phyloP scores from a whole-genome alignment of 2,888 invertebrate genomes.

The Oscheius sp. region DNA sequence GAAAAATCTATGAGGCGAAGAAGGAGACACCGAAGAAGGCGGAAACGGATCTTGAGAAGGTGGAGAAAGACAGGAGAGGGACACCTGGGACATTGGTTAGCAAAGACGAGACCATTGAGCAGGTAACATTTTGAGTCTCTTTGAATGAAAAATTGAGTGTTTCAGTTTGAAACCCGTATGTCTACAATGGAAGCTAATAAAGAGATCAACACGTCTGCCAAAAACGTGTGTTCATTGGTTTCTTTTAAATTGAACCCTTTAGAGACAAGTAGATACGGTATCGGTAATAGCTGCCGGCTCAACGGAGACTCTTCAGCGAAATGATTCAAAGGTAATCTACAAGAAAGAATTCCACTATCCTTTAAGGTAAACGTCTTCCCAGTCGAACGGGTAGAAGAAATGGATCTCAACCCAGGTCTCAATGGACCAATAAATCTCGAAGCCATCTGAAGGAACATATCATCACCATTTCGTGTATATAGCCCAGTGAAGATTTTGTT shows the following conservation, averaged over 20 bases:
- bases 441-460: slow-evolving; percentile 44
- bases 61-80: slow-evolving; percentile 4
- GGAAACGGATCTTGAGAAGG: slow-evolving; percentile 18
- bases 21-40: slow-evolving; percentile 18
- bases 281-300: slow-evolving; percentile 43
- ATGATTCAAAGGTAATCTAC: slow-evolving; percentile 46
- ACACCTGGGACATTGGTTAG: slow-evolving; percentile 4
- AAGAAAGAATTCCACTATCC: background rate
- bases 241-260: slow-evolving; percentile 1
- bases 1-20: slow-evolving; percentile 9
- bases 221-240: slow-evolving; percentile 5
- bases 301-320: slow-evolving; percentile 42
- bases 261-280: slow-evolving; percentile 50
- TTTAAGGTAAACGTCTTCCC: slow-evolving; percentile 33
- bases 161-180: slow-evolving; percentile 24
- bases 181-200: background rate
- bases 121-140: slow-evolving; percentile 8
- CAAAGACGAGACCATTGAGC: slow-evolving; percentile 16
- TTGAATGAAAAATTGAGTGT: too few species aligned
- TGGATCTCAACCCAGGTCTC: slow-evolving; percentile 52
- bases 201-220: background rate
- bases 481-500: too few species aligned
- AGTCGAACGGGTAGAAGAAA: slow-evolving; percentile 34
- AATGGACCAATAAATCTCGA: slow-evolving; percentile 49
- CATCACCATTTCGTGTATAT: too few species aligned